Evolutionary conservation across 1,140 invertebrate species (phyloP), one percentile per base, ranked within the genome.

Genomic region (Drosophila rhopaloa): DNA sequence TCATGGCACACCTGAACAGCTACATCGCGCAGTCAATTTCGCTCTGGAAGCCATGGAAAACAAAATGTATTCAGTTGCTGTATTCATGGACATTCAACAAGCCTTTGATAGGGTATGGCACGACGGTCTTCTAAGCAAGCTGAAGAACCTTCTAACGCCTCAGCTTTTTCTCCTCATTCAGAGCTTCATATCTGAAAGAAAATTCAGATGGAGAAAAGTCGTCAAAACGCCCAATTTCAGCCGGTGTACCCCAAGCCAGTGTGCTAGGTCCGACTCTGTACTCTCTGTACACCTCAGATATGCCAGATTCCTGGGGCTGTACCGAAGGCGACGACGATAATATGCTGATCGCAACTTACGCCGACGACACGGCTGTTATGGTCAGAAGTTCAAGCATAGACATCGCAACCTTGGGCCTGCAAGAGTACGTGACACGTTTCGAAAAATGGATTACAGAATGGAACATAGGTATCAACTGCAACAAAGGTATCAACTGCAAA

Each of bases 41-140:
- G 50, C 29, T 10, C 43, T 46, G 14, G n/a, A 46, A 16, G 43
- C 56, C 6, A 46, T 58, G 43, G 56, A 58, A 11, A 29, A 11
- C 0, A 37, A 58, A 44, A 58, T 58, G 41, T 58, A 37, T 6
- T 3, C 29, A 32, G 56, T 58, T 6, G 56, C 56, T 44, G 56
- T 46, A 0, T 58, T 58, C 10, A 47, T 58, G 56, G 56, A 35
- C 27, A 58, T 46, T 5, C 6, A 29, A 16, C 24, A 24, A 37
- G 35, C 35, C 35, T 37, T 37, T 37, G 46, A 48, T 19, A 19
- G 19, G 19, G 19, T 19, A 19, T 19, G 19, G 19, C 19, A 19
- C 19, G 19, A 19, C n/a, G 44, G 46, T 11, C 37, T 60, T 2
- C 19, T 60, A 27, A 37, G 8, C 3, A 60, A 60, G 32, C 46